These are phyloP conservation scores for Strigamia maritima DNA, from an alignment of 2,888 invertebrate genomes.

Conservation along the genomic window DNA sequence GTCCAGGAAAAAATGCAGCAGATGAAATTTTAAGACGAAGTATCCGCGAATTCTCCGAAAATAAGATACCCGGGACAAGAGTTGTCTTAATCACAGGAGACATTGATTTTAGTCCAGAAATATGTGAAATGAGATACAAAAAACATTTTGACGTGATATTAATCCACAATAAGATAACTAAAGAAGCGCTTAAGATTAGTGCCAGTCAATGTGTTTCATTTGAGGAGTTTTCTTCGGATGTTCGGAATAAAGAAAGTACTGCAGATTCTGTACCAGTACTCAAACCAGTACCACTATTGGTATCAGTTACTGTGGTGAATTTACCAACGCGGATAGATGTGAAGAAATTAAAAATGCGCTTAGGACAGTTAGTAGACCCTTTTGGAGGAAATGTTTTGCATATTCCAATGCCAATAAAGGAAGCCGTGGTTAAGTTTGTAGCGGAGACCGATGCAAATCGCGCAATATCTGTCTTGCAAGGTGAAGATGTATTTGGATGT, in stretches of 20 bases:
- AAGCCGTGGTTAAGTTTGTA: not conserved
- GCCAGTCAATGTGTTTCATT: constrained; percentile 34
- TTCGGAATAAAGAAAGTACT: not conserved
- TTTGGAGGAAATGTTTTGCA: not conserved
- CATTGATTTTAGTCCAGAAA: constrained; percentile 40
- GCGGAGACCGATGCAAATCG: not conserved
- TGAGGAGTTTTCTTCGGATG: constrained; percentile 2
- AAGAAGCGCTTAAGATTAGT: constrained; percentile 38
- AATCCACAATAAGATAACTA: constrained; percentile 40
- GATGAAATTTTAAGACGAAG: constrained; percentile 83
- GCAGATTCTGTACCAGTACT: not conserved
- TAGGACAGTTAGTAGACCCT: not conserved
- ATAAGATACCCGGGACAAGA: constrained; percentile 63
- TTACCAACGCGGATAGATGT: not conserved
- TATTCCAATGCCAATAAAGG: not conserved
- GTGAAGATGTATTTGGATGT: too few species aligned
- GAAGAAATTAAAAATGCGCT: not conserved
- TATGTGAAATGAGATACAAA: constrained; percentile 41
- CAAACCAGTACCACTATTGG: too few species aligned
- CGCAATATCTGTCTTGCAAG: not conserved
- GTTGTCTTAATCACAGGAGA: constrained; percentile 66
- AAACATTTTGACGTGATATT: constrained; percentile 42
- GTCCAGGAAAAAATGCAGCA: constrained; percentile 76
- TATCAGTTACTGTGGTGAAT: not conserved
- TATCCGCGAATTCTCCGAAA: constrained; percentile 78